Base-by-base conservation (phyloP, 2,797 vertebrate genomes). In the Intellagama lesueurii region DNA sequence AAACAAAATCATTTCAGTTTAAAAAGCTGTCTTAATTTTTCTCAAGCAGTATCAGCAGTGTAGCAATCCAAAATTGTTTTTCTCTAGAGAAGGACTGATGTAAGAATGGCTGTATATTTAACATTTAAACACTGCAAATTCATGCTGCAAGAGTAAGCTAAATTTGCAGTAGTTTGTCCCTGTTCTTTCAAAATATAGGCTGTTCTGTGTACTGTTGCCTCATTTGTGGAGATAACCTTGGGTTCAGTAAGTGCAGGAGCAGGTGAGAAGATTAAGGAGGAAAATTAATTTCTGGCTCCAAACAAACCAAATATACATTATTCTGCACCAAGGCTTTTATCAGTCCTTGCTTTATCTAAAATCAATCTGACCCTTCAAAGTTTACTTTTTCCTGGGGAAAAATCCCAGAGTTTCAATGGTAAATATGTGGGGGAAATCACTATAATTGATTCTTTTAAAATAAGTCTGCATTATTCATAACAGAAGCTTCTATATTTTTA, bases 251-350 rank as follows among this genome's bases (percentile, higher is more conserved):
- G 81, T 87, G 72, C 70, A 83, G 95, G 24, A 17, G 26, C 96
- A 96, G 94, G 95, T 95, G 94, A 95, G 35, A 64, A 92, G 93
- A 96, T 93, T 93, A 94, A 91, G 88, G 79, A 92, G 84, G 86
- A 96, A 94, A 96, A 92, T 87, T 95, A 91, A 91, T 92, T 93
- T 91, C 52, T 32, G 86, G 70, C 22, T 92, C 88, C 91, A 95
- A 95, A 93, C 88, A 93, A 94, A 85, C 72, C 90, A 94, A 90
- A 92, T 92, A 91, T 83, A 91, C 87, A 93, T 94, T 87, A 91
- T 96, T 94, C 87, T 94, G 77, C 77, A 90, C 32, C 69, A 91
- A 76, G 87, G 83, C 76, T 94, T 96, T 96, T 89, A 92, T 95
- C 90, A 91, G 76, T 75, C 91, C 80, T 89, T 90, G 69, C 88